Conservation (phyloP, 2,113 vertebrate species). For the Hemiprocne comata region DNA sequence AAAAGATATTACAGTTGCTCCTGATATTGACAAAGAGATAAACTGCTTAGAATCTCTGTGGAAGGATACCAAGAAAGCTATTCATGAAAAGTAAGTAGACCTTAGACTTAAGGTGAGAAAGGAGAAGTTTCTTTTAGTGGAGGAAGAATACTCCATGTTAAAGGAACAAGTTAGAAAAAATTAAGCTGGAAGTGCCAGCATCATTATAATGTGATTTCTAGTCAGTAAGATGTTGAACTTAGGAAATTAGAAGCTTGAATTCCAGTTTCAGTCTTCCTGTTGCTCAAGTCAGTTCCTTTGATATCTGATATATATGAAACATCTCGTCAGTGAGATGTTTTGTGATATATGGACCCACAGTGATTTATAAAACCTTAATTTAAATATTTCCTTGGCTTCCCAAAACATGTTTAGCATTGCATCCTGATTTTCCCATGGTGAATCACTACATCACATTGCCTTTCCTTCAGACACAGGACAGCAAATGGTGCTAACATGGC, state of each 20-base stretch:
- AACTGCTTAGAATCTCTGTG: slow-evolving; percentile 82
- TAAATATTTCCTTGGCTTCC: neutral
- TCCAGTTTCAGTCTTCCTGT: neutral
- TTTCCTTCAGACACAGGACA: neutral
- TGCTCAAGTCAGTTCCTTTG: neutral
- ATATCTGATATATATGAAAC: neutral
- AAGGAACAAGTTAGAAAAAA: neutral
- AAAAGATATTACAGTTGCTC: slow-evolving; percentile 84
- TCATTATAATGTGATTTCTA: neutral
- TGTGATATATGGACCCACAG: neutral
- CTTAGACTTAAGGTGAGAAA: neutral
- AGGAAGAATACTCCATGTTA: neutral
- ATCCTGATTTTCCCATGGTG: neutral
- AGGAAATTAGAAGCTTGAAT: neutral
- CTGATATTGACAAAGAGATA: slow-evolving; percentile 84
- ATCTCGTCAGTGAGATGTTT: neutral
- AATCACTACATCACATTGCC: neutral
- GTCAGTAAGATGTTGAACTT: neutral
- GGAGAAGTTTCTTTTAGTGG: neutral
- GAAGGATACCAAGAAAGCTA: slow-evolving; percentile 83
- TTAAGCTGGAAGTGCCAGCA: neutral
- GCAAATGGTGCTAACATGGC: neutral
- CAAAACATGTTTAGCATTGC: neutral
- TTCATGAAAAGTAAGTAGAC: slow-evolving; percentile 85
- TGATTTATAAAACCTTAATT: neutral